phyloP scores from a whole-genome alignment of 2,888 invertebrate genomes.

The Megastigmus dorsalis region DNA sequence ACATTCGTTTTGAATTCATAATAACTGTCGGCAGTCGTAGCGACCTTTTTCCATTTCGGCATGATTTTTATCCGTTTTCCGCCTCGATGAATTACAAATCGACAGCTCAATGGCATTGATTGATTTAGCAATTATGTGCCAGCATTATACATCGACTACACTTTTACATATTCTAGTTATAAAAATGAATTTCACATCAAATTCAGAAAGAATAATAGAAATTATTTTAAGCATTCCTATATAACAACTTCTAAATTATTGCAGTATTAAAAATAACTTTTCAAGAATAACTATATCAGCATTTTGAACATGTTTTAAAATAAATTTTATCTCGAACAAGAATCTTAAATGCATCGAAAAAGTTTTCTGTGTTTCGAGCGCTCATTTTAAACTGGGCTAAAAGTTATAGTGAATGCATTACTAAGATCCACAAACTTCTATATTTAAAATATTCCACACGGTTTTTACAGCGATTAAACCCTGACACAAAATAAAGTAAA shows the following conservation, averaged over 20 bases:
- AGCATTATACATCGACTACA: background rate
- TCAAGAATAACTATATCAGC: background rate
- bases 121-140: background rate
- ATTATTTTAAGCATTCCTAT: background rate
- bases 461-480: constrained; percentile 13
- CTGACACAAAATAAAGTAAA: constrained; percentile 20
- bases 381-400: constrained; percentile 26
- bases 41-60: background rate
- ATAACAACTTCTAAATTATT: too few relatives aligned
- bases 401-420: constrained; percentile 7
- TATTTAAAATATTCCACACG: constrained; percentile 33
- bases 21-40: background rate
- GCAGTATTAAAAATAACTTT: background rate
- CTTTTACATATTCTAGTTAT: too few relatives aligned
- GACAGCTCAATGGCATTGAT: constrained; percentile 9
- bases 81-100: background rate
- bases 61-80: constrained; percentile 9
- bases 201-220: background rate
- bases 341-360: background rate
- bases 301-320: background rate
- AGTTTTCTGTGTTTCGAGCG: background rate
- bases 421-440: constrained; percentile 35
- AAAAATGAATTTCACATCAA: too few relatives aligned
- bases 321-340: background rate
- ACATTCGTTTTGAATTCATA: constrained; percentile 8